phyloP scores from a whole-genome alignment of 2,797 vertebrate genomes.

The Mormyrus hasselquistii region DNA sequence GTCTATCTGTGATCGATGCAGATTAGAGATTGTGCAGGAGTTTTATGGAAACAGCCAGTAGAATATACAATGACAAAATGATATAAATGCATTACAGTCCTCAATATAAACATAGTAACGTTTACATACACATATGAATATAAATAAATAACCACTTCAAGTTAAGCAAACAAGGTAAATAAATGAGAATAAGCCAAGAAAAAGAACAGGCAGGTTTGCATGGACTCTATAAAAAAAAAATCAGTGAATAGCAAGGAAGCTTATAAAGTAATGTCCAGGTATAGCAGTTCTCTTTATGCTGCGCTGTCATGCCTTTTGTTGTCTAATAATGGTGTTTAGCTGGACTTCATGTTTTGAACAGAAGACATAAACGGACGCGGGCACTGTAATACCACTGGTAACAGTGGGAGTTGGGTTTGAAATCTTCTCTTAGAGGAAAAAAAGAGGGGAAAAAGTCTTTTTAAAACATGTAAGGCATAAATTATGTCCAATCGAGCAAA shows the following conservation, averaged over 20 bases:
- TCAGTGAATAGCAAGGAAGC: neutral
- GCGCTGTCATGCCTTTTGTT: neutral
- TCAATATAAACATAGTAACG: neutral
- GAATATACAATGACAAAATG: neutral
- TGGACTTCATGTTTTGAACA: constrained; percentile 20
- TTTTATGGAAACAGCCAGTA: neutral
- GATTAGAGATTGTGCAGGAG: neutral
- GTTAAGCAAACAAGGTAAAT: neutral
- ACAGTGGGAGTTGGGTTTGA: constrained; percentile 29
- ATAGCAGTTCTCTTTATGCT: neutral
- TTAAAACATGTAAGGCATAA: constrained; percentile 80
- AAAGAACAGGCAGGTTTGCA: neutral
- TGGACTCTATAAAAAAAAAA: neutral
- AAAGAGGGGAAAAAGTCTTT: constrained; percentile 48
- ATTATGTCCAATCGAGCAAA: constrained; percentile 94
- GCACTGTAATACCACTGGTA: constrained; percentile 46
- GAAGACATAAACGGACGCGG: constrained; percentile 29
- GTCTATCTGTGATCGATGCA: neutral
- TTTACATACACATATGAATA: neutral
- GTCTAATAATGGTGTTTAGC: neutral
- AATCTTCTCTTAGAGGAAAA: constrained; percentile 13
- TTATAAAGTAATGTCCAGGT: neutral
- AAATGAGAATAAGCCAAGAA: neutral
- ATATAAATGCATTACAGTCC: neutral
- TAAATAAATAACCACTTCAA: neutral